Base-by-base conservation (phyloP, 2,888 invertebrate genomes). In the Harpalus rubripes region DNA sequence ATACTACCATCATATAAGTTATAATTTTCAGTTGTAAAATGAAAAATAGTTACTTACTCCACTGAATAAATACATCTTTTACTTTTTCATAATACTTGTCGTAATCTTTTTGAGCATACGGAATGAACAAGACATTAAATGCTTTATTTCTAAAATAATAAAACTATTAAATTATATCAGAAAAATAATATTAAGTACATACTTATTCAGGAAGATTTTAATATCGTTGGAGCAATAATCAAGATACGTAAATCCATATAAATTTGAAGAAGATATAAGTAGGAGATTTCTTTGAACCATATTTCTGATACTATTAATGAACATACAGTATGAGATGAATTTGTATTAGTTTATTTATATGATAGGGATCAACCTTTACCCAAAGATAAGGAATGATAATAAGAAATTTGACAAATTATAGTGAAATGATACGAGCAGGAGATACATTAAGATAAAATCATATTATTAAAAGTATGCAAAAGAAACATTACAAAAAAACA, bases 101-200 rank as follows among this genome's bases (percentile, higher is more conserved):
- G 89, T 95, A 92, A 88, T 95, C 93, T 56, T 91, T 93, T 88
- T 94, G 91, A 7, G 96, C 96, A 90, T 95, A 96, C 0, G 96
- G 96, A 41, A 96, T 91, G 90, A 96, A 96, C 7, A 96, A 90
- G 74, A 96, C 89, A 63, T 94, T 93, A 61, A 91, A 92, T 0
- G 95, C 94, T 87, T 93, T 92, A 88, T 94, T 94, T 86, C 96
- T 96, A 90, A 81, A 93, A 92, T 85, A 74, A 12, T 6, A 8
- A 52, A 52, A 52, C 2, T 12, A 44, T 52, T 52, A 52, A 52
- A 12, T 6, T 52, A 0, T 52, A 52, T 1, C 12, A 52, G 12
- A 52, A 52, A 12, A 52, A 52, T 32, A 5, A 32, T 68, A 65
- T 85, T 61, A 56, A 68, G 86, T 85, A 89, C 92, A 92, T 92